A percentile compares a stretch with the other conserved stretches of the same genome.
These are phyloP conservation scores for Zygothrica quintamaculata DNA, from an alignment of 2,888 invertebrate species.

Conservation along the genomic window DNA sequence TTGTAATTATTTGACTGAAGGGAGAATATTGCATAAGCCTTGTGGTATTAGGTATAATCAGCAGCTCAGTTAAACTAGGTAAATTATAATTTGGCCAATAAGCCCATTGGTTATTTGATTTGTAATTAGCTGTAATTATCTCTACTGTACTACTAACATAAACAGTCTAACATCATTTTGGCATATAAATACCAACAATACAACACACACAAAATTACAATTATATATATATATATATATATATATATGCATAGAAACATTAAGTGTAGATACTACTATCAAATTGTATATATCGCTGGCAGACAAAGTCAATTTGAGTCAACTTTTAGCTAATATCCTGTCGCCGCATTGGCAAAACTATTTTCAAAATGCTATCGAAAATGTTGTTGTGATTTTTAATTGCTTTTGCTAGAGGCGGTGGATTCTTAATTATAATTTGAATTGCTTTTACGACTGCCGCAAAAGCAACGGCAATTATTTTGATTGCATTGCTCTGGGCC, in stretches of 20 bases:
- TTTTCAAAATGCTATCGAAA: constrained; percentile 60
- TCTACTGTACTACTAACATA: too few species aligned
- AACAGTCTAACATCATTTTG: too few species aligned
- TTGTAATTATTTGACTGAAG: background rate
- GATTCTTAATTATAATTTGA: constrained; percentile 72
- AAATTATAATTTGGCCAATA: too few species aligned
- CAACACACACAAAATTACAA: background rate
- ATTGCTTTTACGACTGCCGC: constrained; percentile 66
- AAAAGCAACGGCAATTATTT: constrained; percentile 63
- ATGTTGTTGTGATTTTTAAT: constrained; percentile 69
- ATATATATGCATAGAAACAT: constrained; percentile 3
- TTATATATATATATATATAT: constrained; percentile 6
- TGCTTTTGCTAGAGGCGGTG: constrained; percentile 65
- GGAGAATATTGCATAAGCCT: too few species aligned
- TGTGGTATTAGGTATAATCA: too few species aligned
- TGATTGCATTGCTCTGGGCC: constrained; percentile 54
- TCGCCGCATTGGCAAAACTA: constrained; percentile 70
- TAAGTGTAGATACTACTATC: too few species aligned
- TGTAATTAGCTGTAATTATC: too few species aligned
- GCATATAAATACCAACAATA: too few species aligned
- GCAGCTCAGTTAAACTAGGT: too few species aligned
- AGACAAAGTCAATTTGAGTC: constrained; percentile 64
- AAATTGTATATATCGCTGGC: constrained; percentile 32
- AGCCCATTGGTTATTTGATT: too few species aligned
- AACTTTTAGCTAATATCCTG: constrained; percentile 75